Conservation (phyloP, 2,113 vertebrate genomes). For the Microcebus tavaratra region DNA sequence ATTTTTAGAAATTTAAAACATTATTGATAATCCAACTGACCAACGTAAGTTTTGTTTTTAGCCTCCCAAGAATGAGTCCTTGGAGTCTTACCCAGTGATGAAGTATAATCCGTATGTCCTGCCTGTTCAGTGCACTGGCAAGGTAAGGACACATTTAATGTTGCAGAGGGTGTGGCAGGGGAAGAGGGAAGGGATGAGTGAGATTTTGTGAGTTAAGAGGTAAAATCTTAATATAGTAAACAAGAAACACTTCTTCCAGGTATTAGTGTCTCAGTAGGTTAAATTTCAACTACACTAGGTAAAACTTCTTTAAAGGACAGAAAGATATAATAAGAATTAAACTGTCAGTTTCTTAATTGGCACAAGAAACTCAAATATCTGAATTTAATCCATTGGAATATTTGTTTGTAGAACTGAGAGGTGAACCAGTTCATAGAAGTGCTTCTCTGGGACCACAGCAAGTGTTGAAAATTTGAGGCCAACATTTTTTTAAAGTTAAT, state of each 20-base stretch:
- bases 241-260: not conserved
- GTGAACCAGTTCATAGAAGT: too few relatives aligned
- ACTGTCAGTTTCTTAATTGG: not conserved
- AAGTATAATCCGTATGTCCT: slow-evolving; percentile 82
- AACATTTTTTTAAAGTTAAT: not conserved
- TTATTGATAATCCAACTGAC: not conserved
- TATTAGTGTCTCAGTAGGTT: not conserved
- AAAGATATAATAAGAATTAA: not conserved
- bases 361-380: not conserved
- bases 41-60: slow-evolving; percentile 75
- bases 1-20: not conserved
- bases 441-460: not conserved
- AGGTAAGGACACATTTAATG: slow-evolving; percentile 83
- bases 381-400: not conserved
- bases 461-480: not conserved
- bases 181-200: not conserved
- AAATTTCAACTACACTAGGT: not conserved
- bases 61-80: slow-evolving; percentile 85
- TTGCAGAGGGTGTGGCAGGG: accelerated
- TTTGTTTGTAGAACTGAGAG: not conserved
- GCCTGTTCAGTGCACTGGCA: slow-evolving; percentile 91
- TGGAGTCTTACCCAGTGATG: slow-evolving; percentile 82
- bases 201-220: not conserved
- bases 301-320: not conserved
- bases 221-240: not conserved